These are phyloP conservation scores for Sycophila sp. DNA, from an alignment of 1,140 invertebrate genomes.

Conservation along the genomic window DNA sequence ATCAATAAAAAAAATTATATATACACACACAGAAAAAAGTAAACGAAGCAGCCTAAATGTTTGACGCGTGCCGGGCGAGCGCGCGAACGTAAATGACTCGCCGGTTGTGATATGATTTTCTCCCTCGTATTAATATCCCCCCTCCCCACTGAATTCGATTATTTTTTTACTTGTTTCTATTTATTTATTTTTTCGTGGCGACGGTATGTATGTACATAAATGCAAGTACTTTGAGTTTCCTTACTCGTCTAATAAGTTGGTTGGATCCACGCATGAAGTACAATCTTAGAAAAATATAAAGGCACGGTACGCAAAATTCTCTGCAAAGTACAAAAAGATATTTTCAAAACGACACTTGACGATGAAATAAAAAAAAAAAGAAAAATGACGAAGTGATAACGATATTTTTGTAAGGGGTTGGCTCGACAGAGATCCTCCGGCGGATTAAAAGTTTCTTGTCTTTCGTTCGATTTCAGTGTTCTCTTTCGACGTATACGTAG, in stretches of 20 bases:
- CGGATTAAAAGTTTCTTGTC: neutral
- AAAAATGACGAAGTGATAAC: neutral
- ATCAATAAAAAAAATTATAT: too few species aligned
- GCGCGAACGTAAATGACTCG: neutral
- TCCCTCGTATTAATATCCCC: too few species aligned
- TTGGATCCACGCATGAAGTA: neutral
- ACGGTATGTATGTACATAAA: neutral
- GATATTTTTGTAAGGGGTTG: conserved; percentile 32
- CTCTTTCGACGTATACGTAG: neutral
- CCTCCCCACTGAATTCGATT: too few species aligned
- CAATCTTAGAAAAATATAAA: neutral
- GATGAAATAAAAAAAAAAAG: neutral
- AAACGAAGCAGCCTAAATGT: conserved; percentile 5
- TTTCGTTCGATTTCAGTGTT: neutral
- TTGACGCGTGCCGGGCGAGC: neutral
- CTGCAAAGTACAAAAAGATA: conserved; percentile 33
- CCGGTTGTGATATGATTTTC: conserved; percentile 17
- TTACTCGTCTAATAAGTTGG: neutral
- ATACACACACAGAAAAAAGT: too few species aligned
- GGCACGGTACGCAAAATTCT: neutral
- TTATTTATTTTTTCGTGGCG: neutral
- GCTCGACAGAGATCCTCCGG: neutral
- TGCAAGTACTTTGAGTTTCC: neutral
- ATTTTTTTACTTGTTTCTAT: neutral
- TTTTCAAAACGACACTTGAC: conserved; percentile 1